Percentiles rank a stretch among this genome's conserved stretches.
These are phyloP conservation scores for Drosophila falleni DNA, from an alignment of 2,888 invertebrate species.

Conservation along the genomic window DNA sequence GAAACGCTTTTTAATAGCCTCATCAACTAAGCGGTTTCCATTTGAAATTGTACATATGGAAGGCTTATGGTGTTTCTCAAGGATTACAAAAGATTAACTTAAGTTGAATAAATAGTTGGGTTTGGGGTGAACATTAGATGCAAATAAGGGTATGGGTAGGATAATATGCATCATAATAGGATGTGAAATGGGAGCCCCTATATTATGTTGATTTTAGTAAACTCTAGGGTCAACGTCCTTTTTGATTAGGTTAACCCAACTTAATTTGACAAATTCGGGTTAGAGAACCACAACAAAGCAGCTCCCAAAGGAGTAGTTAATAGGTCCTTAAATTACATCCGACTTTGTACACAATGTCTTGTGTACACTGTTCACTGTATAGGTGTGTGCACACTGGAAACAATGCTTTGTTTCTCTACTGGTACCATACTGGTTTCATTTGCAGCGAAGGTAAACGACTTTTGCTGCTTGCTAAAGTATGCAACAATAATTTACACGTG, in stretches of 20 bases:
- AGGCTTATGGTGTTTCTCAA: conserved; percentile 1
- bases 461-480: conserved; percentile 53
- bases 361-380: conserved; percentile 3
- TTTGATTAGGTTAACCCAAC: conserved; percentile 49
- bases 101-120: conserved; percentile 32
- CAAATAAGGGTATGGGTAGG: conserved; percentile 33
- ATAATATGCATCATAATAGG: conserved; percentile 18
- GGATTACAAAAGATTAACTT: conserved; percentile 14
- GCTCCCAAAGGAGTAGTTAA: conserved; percentile 35
- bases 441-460: conserved; percentile 54
- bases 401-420: conserved; percentile 14
- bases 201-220: conserved; percentile 5
- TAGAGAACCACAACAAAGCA: conserved; percentile 26
- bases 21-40: conserved; percentile 25
- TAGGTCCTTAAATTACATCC: conserved; percentile 29
- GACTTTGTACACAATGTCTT: conserved; percentile 13
- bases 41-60: conserved; percentile 25
- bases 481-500: conserved; percentile 62
- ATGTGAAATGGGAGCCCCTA: conserved; percentile 20
- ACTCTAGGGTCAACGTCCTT: conserved; percentile 54
- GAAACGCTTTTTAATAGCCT: conserved; percentile 12
- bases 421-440: conserved; percentile 13
- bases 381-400: conserved; percentile 9
- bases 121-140: conserved; percentile 11
- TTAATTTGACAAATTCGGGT: conserved; percentile 56